Percentiles rank a stretch among this genome's conserved stretches.
Evolutionary conservation across 2,113 vertebrate species (phyloP).

Genomic region (Cettia cetti): DNA sequence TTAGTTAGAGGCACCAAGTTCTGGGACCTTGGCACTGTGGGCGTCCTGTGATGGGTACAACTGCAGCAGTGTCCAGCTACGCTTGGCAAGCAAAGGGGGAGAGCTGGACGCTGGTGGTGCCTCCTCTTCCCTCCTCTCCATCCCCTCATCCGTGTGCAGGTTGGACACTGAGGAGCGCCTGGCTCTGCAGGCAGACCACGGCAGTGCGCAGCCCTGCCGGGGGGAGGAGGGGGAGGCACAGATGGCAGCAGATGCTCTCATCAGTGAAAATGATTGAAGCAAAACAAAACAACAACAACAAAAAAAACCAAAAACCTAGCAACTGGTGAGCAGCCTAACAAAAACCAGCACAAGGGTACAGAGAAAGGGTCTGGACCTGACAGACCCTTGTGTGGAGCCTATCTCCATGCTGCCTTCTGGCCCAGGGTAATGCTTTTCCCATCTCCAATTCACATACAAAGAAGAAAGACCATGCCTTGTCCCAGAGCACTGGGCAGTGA

Average conservation of each 20-base stretch:
- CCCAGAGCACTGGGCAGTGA: not conserved
- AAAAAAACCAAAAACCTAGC: not conserved
- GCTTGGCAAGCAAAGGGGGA: fast-evolving
- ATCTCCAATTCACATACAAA: not conserved
- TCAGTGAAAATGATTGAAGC: conserved; percentile 47
- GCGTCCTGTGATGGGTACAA: fast-evolving
- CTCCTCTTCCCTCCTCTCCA: not conserved
- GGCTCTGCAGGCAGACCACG: not conserved
- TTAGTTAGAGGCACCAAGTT: not conserved
- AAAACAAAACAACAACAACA: conserved; percentile 27
- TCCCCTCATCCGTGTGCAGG: not conserved
- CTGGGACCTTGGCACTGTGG: not conserved
- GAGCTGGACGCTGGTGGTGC: not conserved
- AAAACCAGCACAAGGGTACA: not conserved
- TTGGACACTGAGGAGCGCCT: not conserved
- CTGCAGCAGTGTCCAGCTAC: fast-evolving
- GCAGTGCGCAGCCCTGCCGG: fast-evolving
- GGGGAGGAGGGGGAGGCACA: conserved; percentile 22
- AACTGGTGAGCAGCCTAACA: conserved; percentile 47
- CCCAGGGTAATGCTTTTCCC: not conserved
- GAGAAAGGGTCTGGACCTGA: not conserved
- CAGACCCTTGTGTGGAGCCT: not conserved
- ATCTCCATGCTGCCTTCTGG: not conserved
- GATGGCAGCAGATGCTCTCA: conserved; percentile 66
- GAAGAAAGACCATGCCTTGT: not conserved